These are phyloP conservation scores for Harpalus rubripes DNA, from an alignment of 2,888 invertebrate genomes.

Conservation along the genomic window DNA sequence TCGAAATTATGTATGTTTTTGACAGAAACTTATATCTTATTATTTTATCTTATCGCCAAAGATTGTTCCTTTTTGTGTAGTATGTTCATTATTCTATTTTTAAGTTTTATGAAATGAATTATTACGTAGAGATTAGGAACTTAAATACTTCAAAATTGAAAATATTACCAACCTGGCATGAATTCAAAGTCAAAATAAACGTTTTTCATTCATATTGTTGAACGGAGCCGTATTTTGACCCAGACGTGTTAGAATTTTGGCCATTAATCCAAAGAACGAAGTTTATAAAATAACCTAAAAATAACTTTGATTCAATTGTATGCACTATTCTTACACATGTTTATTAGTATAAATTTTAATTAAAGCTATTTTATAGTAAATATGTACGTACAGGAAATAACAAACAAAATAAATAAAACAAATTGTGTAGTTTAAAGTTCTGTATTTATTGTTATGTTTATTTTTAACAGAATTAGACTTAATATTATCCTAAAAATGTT, in stretches of 20 bases:
- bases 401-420: too few relatives aligned
- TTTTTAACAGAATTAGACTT: too few relatives aligned
- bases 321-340: neutral
- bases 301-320: neutral
- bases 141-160: slow-evolving; percentile 27
- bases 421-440: too few relatives aligned
- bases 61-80: neutral
- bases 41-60: slow-evolving; percentile 1
- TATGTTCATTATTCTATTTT: slow-evolving; percentile 7
- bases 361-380: neutral
- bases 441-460: too few relatives aligned
- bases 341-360: neutral
- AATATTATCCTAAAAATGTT: too few relatives aligned
- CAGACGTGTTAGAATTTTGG: slow-evolving; percentile 11
- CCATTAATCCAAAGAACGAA: neutral
- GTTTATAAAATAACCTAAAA: slow-evolving; percentile 22
- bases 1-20: neutral
- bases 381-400: too few relatives aligned
- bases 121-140: slow-evolving; percentile 38
- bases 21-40: neutral
- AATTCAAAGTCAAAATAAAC: slow-evolving; percentile 56
- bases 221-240: slow-evolving; percentile 35
- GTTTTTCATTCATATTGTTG: slow-evolving; percentile 61
- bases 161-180: slow-evolving; percentile 49
- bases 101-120: slow-evolving; percentile 29